Percentiles rank a stretch among this genome's conserved stretches.
phyloP scores from a whole-genome alignment of 2,888 invertebrate genomes.

The Cataglyphis cursor region DNA sequence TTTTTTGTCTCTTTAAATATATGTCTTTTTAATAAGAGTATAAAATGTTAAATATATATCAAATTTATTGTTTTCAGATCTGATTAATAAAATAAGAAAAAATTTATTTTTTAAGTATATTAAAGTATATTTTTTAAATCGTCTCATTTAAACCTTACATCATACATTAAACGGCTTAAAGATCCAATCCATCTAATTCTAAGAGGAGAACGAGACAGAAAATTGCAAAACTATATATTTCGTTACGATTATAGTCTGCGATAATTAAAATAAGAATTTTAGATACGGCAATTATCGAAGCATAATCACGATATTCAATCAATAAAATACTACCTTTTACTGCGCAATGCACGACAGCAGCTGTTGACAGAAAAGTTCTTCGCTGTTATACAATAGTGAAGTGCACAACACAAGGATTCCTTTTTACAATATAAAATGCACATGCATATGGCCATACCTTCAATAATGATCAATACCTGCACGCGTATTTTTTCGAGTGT shows the following conservation, averaged over 20 bases:
- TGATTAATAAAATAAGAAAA: neutral
- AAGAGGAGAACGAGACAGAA: slow-evolving; percentile 28
- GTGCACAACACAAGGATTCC: slow-evolving; percentile 1
- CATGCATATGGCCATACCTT: slow-evolving; percentile 38
- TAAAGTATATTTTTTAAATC: neutral
- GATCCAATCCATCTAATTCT: neutral
- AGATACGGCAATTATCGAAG: slow-evolving; percentile 6
- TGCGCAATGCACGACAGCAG: slow-evolving; percentile 25
- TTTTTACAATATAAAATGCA: slow-evolving; percentile 27
- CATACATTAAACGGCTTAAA: neutral
- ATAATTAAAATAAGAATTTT: neutral
- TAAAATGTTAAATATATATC: neutral
- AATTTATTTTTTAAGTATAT: neutral
- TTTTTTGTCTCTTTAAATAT: neutral
- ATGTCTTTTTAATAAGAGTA: neutral
- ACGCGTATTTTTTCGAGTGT: slow-evolving; percentile 54
- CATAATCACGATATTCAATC: slow-evolving; percentile 1
- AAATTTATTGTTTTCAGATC: neutral
- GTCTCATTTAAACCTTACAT: neutral
- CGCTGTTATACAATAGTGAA: neutral
- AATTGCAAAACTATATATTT: slow-evolving; percentile 68
- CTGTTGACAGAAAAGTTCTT: slow-evolving; percentile 19
- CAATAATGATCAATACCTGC: slow-evolving; percentile 57
- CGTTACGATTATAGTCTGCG: neutral
- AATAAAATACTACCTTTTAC: slow-evolving; percentile 31